These are phyloP conservation scores for Sycophila texana DNA, from an alignment of 2,888 invertebrate species.

Conservation along the genomic window DNA sequence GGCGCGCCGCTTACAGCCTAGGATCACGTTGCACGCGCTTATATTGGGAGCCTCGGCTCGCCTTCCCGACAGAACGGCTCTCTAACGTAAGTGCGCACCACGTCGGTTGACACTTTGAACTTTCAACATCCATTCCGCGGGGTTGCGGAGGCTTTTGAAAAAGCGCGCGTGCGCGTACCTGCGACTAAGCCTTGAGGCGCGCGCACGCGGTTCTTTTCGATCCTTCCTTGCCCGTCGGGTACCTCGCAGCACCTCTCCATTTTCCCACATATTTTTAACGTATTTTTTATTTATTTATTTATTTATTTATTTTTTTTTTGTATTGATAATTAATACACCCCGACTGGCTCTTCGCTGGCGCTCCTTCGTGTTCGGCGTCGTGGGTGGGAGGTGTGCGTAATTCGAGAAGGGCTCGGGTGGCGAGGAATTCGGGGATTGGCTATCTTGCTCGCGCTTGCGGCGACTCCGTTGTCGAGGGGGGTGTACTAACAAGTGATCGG, in stretches of 20 bases:
- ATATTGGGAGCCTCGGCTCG: constrained; percentile 84
- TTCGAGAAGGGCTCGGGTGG: constrained; percentile 15
- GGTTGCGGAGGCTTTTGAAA: constrained; percentile 10
- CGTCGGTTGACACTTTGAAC: constrained; percentile 37
- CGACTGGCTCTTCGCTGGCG: not conserved
- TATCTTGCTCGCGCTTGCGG: too few relatives aligned
- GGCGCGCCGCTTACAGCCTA: constrained; percentile 75
- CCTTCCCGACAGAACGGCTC: constrained; percentile 96
- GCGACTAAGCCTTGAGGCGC: not conserved
- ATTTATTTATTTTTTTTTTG: not conserved
- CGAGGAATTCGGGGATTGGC: not conserved
- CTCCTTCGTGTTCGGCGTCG: not conserved
- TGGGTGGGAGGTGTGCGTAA: constrained; percentile 24
- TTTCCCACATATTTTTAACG: not conserved
- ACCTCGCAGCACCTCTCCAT: too few relatives aligned
- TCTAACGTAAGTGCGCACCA: constrained; percentile 91
- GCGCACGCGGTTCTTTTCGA: not conserved
- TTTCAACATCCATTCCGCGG: not conserved
- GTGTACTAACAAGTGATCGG: constrained; percentile 20
- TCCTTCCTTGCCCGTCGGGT: too few relatives aligned
- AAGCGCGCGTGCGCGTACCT: constrained; percentile 6
- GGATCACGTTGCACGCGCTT: constrained; percentile 89
- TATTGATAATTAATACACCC: too few relatives aligned
- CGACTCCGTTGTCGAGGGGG: not conserved
- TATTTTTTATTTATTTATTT: not conserved